Evolutionary conservation across 2,888 invertebrate species (phyloP), one percentile per base, ranked within the genome.

Genomic region (Mystacides longicornis): DNA sequence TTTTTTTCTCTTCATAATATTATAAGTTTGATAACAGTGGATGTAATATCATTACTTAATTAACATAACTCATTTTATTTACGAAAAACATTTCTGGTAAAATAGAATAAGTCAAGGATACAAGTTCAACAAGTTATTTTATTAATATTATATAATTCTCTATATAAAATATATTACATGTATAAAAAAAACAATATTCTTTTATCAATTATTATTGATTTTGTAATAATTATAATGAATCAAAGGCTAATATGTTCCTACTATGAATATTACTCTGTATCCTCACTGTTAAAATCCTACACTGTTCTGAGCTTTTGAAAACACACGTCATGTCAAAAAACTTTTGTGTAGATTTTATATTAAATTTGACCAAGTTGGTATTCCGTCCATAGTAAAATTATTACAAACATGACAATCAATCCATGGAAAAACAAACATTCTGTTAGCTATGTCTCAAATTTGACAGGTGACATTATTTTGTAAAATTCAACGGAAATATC

Each of bases 91-190:
- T 57, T 48, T 57, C 54, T 54, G 60, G 52, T 56, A 58, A 58
- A 60, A 58, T 56, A 58, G 58, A 60, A 54, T 37, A 54, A 58
- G 56, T 58, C 58, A 54, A 60, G 57, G 54, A 56, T 54, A 56
- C 16, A 58, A 56, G 55, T 49, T 56, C 50, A 56, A 59, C 59
- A 56, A 55, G 52, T 54, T 42, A 49, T 43, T 51, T n/a, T n/a
- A n/a, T n/a, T n/a, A n/a, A n/a, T n/a, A 58, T 55, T 54, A 60
- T 56, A 58, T 60, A 57, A 58, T 52, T 56, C 54, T 58, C 55
- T 57, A 53, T 57, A 52, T 58, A 60, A 60, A 58, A 60, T 60
- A 60, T 60, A 60, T 60, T 49, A 57, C 51, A 57, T 56, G 60
- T 60, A 60, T 60, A 58, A 59, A 60, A 37, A 60, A 60, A 59